phyloP scores from a whole-genome alignment of 2,113 vertebrate genomes.

The Tachysurus fulvidraco region DNA sequence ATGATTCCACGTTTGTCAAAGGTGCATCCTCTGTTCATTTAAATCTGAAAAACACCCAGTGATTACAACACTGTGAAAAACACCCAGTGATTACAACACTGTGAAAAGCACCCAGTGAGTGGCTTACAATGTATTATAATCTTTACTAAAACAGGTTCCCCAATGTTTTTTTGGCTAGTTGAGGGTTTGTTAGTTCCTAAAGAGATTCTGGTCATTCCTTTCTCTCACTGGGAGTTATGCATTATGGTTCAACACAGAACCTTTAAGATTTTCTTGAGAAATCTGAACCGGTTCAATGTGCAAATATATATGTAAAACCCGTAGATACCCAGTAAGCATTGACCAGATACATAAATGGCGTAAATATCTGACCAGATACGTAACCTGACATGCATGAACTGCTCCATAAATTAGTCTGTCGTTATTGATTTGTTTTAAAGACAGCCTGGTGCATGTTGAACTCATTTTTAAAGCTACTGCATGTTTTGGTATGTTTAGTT shows the following conservation, averaged over 20 bases:
- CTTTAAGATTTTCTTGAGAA: background rate
- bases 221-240: background rate
- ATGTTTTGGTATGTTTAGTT: background rate
- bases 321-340: background rate
- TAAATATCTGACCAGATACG: too few species aligned
- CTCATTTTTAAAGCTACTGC: background rate
- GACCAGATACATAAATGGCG: background rate
- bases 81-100: background rate
- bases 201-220: background rate
- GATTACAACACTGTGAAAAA: background rate
- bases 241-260: background rate
- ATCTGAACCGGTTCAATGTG: background rate
- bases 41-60: background rate
- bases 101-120: background rate
- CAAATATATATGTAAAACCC: background rate
- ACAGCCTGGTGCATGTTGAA: background rate
- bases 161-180: background rate
- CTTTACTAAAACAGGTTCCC: background rate
- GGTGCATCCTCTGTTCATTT: background rate
- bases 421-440: background rate
- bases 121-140: background rate
- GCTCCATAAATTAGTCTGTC: background rate
- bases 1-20: background rate
- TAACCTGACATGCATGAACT: background rate
- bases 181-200: background rate